These are phyloP conservation scores for Eupithecia centaureata DNA, from an alignment of 2,888 invertebrate species.

Conservation along the genomic window DNA sequence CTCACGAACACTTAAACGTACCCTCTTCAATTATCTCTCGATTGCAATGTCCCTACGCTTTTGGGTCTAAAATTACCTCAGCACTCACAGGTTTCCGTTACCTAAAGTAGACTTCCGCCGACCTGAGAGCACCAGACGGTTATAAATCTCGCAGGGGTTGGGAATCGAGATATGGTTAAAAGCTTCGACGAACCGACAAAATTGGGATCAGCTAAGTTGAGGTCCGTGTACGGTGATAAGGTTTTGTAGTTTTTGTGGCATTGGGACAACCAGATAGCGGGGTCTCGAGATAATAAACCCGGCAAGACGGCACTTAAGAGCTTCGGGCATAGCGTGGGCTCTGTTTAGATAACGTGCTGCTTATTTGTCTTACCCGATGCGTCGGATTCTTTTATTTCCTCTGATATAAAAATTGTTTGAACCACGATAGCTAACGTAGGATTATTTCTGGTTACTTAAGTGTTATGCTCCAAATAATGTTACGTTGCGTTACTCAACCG, in stretches of 20 bases:
- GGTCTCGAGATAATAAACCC: slow-evolving; percentile 71
- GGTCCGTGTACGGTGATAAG: slow-evolving; percentile 81
- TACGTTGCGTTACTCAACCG: slow-evolving; percentile 64
- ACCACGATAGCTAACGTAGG: slow-evolving; percentile 48
- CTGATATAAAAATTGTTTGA: slow-evolving; percentile 51
- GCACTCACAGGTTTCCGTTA: slow-evolving; percentile 73
- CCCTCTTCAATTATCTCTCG: slow-evolving; percentile 62
- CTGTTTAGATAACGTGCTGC: slow-evolving; percentile 70
- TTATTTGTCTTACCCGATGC: slow-evolving; percentile 69
- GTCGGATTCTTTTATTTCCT: slow-evolving; percentile 53
- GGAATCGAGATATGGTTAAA: slow-evolving; percentile 73
- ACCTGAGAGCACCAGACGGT: slow-evolving; percentile 72
- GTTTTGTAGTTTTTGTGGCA: slow-evolving; percentile 77
- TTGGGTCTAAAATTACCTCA: slow-evolving; percentile 68
- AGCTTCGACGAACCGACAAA: slow-evolving; percentile 74
- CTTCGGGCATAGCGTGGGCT: slow-evolving; percentile 66
- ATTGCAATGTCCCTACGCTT: slow-evolving; percentile 59
- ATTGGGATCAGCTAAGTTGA: slow-evolving; percentile 78
- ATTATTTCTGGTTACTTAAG: slow-evolving; percentile 70
- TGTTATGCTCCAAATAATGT: slow-evolving; percentile 65
- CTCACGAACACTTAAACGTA: slow-evolving; percentile 43
- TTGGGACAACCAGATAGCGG: slow-evolving; percentile 74
- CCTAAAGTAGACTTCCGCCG: slow-evolving; percentile 75
- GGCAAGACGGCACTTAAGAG: slow-evolving; percentile 68
- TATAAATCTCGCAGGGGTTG: slow-evolving; percentile 73